Base-by-base conservation (phyloP, 2,113 vertebrate genomes). In the Morone chrysops region DNA sequence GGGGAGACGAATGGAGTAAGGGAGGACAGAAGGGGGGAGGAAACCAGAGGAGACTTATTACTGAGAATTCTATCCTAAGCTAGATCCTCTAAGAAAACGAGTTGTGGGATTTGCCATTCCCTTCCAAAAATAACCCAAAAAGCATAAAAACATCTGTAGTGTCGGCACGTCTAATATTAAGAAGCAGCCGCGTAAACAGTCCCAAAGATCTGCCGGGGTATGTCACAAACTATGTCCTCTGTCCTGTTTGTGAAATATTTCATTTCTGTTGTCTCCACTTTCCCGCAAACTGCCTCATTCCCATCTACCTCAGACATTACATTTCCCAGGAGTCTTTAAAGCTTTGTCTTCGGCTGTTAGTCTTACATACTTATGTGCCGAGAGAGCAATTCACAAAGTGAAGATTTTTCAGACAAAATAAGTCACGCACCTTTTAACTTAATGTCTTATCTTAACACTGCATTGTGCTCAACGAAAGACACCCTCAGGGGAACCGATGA, bases 111-210 rank as follows among this genome's bases (percentile, higher is more conserved):
- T 88, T 83, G 70, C 66, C 31, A 63, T 59, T 12, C 53, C 41
- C n/a, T 12, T 86, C 78, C 83, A 88, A 91, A 89, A 92, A 88
- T 90, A 92, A 83, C 70, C 62, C 59, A 13, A 74, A 89, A 83
- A 72, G 12, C 57, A 78, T 67, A 69, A 87, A 75, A 87, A 84
- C 85, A 86, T 87, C 76, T 89, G 78, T 50, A 71, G 45, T 57
- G 71, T 36, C 75, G 66, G 13, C 68, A 41, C 0, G 17, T 75
- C 20, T 48, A 16, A 61, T 50, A 63, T 85, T 54, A 61, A 47
- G 5, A 68, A 45, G 17, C 17, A 68, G 62, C 9, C 17, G 20
- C 10, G 2, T 31, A 59, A 71, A 75, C 25, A 45, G 54, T 0
- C 25, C 10, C 41, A 75, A 25, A 50, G 48, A 0, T 22, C 10